Evolutionary conservation across 2,888 invertebrate genomes (phyloP).

Genomic region (Tolmerus cingulatus): DNA sequence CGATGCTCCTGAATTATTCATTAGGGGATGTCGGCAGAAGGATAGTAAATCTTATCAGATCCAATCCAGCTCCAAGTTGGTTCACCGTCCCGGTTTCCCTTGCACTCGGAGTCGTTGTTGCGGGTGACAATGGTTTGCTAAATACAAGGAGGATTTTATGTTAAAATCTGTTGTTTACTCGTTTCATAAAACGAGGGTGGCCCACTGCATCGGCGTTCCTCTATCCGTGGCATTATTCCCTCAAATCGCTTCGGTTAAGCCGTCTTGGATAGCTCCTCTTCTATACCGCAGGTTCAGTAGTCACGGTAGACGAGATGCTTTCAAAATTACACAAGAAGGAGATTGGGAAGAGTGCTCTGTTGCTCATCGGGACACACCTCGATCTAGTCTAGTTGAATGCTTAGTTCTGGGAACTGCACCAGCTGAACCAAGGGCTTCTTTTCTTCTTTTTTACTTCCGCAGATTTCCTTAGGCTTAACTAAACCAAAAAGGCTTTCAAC

Average conservation of each 20-base stretch:
- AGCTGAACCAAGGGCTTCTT: slow-evolving; percentile 8
- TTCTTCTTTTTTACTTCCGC: background rate
- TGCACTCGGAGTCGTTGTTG: slow-evolving; percentile 9
- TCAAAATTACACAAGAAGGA: slow-evolving; percentile 36
- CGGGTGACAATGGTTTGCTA: slow-evolving; percentile 39
- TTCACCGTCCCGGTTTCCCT: background rate
- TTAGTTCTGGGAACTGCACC: background rate
- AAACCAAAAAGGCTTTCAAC: slow-evolving; percentile 34
- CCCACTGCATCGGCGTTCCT: slow-evolving; percentile 5
- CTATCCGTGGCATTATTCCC: background rate
- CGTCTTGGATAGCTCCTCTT: background rate
- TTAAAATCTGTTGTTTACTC: slow-evolving; percentile 39
- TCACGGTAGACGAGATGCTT: slow-evolving; percentile 10
- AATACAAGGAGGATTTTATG: slow-evolving; percentile 33
- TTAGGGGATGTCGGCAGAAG: slow-evolving; percentile 23
- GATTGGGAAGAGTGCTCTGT: slow-evolving; percentile 14
- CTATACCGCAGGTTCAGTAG: background rate
- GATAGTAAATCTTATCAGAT: slow-evolving; percentile 38
- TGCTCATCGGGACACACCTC: background rate
- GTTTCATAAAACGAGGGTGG: slow-evolving; percentile 20
- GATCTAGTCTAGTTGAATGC: background rate
- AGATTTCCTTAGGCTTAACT: slow-evolving; percentile 41
- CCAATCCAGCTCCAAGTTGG: slow-evolving; percentile 8
- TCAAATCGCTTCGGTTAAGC: slow-evolving; percentile 27
- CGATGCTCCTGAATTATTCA: slow-evolving; percentile 33